Evolutionary conservation across 2,797 vertebrate species (phyloP), one percentile per base, ranked within the genome.

Genomic region (Lagorchestes hirsutus): DNA sequence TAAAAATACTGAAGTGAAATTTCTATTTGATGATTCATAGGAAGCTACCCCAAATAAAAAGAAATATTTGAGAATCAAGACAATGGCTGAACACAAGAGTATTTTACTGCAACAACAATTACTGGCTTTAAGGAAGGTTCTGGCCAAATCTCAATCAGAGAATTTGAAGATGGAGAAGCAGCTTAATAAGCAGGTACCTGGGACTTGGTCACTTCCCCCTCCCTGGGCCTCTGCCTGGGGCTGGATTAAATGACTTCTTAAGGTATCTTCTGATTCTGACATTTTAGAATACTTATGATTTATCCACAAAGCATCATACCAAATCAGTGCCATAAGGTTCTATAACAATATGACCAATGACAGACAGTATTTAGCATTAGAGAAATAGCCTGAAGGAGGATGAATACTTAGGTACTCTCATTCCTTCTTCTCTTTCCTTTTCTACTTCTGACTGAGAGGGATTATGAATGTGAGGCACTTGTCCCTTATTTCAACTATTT

Each of bases 81-180:
- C 98, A 97, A 97, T 96, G 74, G 98, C 98, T 5, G 99, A 99
- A 94, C 98, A 98, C 93, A 98, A 99, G 96, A 98, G 96, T 94
- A 9, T 93, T 92, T 91, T 95, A 0, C 98, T 99, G 92, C 98
- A 94, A 92, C 98, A 98, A 93, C 98, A 99, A 98, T 97, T 99
- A 56, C 92, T 92, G 52, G 98, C 97, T 50, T 93, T 92, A 28
- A 98, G 98, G 96, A 98, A 97, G 96, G 98, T 96, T 92, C 92
- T 99, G 97, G 94, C 74, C 93, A 95, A 96, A 93, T 98, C 98
- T 93, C 98, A 99, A 97, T 97, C 96, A 0, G 97, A 99, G 55
- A 98, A 96, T 82, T 94, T 92, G 93, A 98, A 95, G 95, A 58
- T 98, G 92, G 97, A 98, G 95, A 96, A 93, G 97, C 96, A 98